Evolutionary conservation across 1,140 invertebrate genomes (phyloP).

Genomic region (Rhynchophorus ferrugineus): DNA sequence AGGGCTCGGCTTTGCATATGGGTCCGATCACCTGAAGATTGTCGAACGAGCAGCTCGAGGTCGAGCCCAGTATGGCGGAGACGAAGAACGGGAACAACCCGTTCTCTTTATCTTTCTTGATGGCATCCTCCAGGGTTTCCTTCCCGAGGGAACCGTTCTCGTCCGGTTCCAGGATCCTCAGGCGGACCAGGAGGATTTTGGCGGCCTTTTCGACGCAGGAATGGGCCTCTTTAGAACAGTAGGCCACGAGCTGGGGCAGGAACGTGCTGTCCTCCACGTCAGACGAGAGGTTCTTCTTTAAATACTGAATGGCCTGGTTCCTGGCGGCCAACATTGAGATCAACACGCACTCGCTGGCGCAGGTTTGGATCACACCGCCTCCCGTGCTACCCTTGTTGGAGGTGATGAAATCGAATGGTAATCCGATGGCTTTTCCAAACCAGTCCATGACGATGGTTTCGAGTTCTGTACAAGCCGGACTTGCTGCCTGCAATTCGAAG

Average conservation of each 20-base stretch:
- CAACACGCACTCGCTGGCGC: constrained; percentile 89
- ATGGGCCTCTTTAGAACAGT: constrained; percentile 93
- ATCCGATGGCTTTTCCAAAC: constrained; percentile 86
- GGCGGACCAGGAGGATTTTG: constrained; percentile 82
- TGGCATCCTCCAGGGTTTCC: constrained; percentile 57
- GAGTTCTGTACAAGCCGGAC: constrained; percentile 92
- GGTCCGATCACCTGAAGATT: constrained; percentile 74
- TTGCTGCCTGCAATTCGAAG: constrained; percentile 76
- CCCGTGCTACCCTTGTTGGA: constrained; percentile 62
- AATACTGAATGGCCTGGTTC: constrained; percentile 71
- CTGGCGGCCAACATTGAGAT: constrained; percentile 84
- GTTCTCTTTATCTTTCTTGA: constrained; percentile 68
- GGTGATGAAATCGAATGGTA: constrained; percentile 84
- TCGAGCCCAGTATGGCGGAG: constrained; percentile 70
- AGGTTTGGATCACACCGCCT: constrained; percentile 90
- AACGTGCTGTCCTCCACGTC: constrained; percentile 79
- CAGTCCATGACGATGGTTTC: constrained; percentile 97
- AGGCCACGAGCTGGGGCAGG: constrained; percentile 81
- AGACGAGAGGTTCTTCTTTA: constrained; percentile 57
- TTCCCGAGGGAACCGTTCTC: constrained; percentile 72
- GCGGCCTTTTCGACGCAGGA: constrained; percentile 96
- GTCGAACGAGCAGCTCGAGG: constrained; percentile 76
- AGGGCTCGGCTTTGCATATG: constrained; percentile 59
- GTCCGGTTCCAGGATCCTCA: constrained; percentile 82
- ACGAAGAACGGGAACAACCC: constrained; percentile 85